Base-by-base conservation (phyloP, 2,113 vertebrate species). In the Harpagus bidentatus region DNA sequence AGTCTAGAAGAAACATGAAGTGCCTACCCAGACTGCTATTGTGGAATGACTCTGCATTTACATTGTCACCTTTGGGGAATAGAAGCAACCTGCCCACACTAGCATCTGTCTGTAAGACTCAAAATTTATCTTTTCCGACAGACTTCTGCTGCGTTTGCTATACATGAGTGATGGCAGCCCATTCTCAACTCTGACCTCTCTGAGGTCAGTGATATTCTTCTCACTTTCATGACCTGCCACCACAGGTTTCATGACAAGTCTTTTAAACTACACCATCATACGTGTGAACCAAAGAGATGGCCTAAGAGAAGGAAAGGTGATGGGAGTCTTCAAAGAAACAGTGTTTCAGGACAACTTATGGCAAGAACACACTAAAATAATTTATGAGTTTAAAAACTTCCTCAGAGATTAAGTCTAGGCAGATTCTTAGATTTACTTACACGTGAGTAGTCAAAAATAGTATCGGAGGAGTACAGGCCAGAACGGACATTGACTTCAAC, bases 381-480 rank as follows among this genome's bases (percentile, higher is more conserved):
- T 63, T 72, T 32, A 45, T 38, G 10, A 23, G 17, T 32, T 77
- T 31, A 70, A 36, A 34, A 73, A 6, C 21, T 21, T 50, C 15
- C 21, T 47, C 31, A 45, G 63, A 76, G 50, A 20, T 56, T 10
- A 42, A 55, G 18, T 9, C 0, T 4, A 31, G 56, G n/a, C 3
- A 28, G 40, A 28, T 22, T 16, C 36, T 66, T 52, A n/a, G 40
- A 6, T 86, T 50, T 76, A 95, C 98, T 98, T 96, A 98, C 98
- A 2, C 48, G 94, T 6, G 34, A 31, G 53, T 98, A 98, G 91
- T 98, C 98, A 95, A 98, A 98, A 58, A 98, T 79, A 1, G 96
- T 98, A 7, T 98, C 98, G 5, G 98, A 98, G 48, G 98, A 98
- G 78, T 97, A 98, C 0, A 86, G 0, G 5, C 98, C 98, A 1